A percentile compares a stretch with the other conserved stretches of the same genome.
phyloP scores from a whole-genome alignment of 2,113 vertebrate genomes.

The Uropsilus gracilis region DNA sequence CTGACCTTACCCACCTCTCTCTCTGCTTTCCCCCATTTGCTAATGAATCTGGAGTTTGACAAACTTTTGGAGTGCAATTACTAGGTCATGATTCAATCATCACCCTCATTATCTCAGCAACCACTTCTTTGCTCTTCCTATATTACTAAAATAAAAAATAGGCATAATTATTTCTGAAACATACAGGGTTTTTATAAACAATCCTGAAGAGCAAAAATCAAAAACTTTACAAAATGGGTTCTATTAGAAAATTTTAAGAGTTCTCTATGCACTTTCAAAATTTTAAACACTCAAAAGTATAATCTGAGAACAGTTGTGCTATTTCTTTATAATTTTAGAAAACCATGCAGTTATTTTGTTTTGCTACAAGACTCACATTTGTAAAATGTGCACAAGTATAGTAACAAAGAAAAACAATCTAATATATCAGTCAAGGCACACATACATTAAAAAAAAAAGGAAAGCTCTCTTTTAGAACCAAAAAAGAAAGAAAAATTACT shows the following conservation, averaged over 20 bases:
- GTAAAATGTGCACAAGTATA: neutral
- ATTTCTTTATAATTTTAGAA: constrained; percentile 3
- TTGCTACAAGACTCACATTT: constrained; percentile 22
- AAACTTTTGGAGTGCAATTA: neutral
- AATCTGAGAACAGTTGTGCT: neutral
- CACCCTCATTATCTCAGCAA: neutral
- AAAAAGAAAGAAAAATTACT: neutral
- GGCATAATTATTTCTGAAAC: constrained; percentile 42
- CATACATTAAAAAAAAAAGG: neutral
- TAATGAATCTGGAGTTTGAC: neutral
- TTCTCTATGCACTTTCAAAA: neutral
- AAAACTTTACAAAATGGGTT: neutral
- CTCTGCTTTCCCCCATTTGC: neutral
- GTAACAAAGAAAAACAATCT: constrained; percentile 5
- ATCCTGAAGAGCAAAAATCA: neutral
- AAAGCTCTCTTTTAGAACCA: neutral
- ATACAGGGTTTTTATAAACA: constrained; percentile 37
- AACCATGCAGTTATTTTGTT: constrained; percentile 30
- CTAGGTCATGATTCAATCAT: neutral
- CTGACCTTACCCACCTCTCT: neutral
- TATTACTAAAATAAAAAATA: constrained; percentile 17
- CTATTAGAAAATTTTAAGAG: neutral
- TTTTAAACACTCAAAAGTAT: neutral
- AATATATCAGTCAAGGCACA: neutral
- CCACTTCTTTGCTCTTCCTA: neutral